Percentiles rank a stretch among this genome's conserved stretches.
Conservation (phyloP, 2,797 vertebrate species). For the Zenarchopterus dispar region DNA sequence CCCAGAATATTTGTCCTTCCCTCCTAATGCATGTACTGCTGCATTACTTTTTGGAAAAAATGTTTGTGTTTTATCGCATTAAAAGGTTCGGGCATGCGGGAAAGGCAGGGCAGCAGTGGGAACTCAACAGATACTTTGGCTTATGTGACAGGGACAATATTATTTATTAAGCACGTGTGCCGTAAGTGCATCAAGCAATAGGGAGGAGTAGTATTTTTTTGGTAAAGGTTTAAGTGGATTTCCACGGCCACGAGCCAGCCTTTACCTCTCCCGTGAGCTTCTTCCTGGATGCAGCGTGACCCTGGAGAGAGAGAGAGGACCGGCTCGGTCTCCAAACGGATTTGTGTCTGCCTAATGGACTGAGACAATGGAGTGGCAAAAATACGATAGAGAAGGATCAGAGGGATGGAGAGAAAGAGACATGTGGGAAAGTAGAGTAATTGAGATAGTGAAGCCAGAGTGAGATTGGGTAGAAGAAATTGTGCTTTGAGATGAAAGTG, state of each 20-base stretch:
- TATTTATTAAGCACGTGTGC: slow-evolving; percentile 58
- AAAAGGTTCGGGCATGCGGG: slow-evolving; percentile 8
- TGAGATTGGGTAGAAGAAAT: slow-evolving; percentile 45
- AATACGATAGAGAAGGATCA: slow-evolving; percentile 66
- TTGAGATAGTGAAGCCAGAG: slow-evolving; percentile 39
- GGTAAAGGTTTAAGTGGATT: slow-evolving; percentile 71
- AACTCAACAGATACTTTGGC: slow-evolving; percentile 10
- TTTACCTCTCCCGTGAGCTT: slow-evolving; percentile 57
- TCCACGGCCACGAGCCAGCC: slow-evolving; percentile 60
- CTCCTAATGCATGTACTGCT: not conserved
- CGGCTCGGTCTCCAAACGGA: slow-evolving; percentile 70
- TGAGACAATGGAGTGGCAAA: slow-evolving; percentile 72
- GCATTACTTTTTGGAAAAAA: slow-evolving; percentile 26
- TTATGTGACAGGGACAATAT: slow-evolving; percentile 26
- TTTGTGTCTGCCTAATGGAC: slow-evolving; percentile 79
- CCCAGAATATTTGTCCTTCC: not conserved
- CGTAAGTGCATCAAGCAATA: slow-evolving; percentile 41
- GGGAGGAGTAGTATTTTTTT: slow-evolving; percentile 55
- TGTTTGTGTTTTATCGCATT: slow-evolving; percentile 32
- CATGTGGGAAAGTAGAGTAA: slow-evolving; percentile 33
- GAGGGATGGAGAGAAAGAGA: slow-evolving; percentile 23
- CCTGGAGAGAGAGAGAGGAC: slow-evolving; percentile 53
- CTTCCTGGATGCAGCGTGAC: slow-evolving; percentile 58
- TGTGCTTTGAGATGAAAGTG: slow-evolving; percentile 25
- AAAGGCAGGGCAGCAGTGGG: not conserved